Evolutionary conservation across 2,113 vertebrate species (phyloP).

Genomic region (Eulemur macaco): DNA sequence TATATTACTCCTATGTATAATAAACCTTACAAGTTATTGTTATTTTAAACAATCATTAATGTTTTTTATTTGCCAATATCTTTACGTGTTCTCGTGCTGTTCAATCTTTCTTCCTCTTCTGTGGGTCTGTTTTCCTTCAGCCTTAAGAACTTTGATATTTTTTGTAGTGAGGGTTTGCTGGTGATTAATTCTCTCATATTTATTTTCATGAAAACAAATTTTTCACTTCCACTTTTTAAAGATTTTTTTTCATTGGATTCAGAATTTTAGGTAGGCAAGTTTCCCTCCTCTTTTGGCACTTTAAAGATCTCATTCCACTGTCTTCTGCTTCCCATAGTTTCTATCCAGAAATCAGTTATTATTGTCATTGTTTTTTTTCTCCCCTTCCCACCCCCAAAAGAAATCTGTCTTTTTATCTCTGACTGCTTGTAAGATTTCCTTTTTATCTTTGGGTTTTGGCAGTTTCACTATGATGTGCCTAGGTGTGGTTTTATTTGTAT

Average conservation of each 20-base stretch:
- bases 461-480: neutral
- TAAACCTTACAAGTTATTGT: accelerated
- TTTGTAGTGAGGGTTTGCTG: neutral
- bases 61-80: neutral
- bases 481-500: neutral
- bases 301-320: neutral
- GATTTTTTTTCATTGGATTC: neutral
- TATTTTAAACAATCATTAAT: neutral
- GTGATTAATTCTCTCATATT: neutral
- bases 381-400: neutral
- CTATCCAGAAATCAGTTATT: neutral
- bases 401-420: neutral
- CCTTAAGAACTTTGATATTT: neutral
- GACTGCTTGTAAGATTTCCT: neutral
- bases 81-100: accelerated
- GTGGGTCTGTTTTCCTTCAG: neutral
- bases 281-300: neutral
- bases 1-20: neutral
- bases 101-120: neutral
- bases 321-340: neutral
- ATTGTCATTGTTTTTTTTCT: no score
- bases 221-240: neutral
- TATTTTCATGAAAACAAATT: neutral
- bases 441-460: neutral
- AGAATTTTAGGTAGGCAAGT: neutral